phyloP scores from a whole-genome alignment of 2,113 vertebrate species.

The Aegypius monachus region DNA sequence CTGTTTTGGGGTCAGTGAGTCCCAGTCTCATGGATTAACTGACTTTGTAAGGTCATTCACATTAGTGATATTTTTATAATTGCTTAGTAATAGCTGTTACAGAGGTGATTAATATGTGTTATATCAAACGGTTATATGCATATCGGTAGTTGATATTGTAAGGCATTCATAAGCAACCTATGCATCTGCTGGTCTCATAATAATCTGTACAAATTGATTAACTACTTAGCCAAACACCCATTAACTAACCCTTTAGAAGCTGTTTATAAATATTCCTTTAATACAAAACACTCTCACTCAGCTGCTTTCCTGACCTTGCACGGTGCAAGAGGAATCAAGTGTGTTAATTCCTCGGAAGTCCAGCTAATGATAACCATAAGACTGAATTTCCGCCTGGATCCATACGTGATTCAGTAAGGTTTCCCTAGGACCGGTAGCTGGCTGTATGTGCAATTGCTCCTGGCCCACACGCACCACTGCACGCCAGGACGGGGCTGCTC shows the following conservation, averaged over 20 bases:
- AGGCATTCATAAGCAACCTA: neutral
- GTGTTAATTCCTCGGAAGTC: neutral
- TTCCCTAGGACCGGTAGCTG: neutral
- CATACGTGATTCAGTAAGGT: fast-evolving
- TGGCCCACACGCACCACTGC: neutral
- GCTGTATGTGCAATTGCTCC: neutral
- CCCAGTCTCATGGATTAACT: neutral
- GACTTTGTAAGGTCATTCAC: neutral
- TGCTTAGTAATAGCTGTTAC: neutral
- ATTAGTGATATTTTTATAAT: neutral
- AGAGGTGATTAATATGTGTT: neutral
- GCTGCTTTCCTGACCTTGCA: slow-evolving; percentile 10
- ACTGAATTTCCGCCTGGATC: neutral
- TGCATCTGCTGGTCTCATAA: neutral
- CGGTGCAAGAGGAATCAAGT: neutral
- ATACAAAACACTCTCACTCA: neutral
- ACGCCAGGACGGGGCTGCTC: neutral
- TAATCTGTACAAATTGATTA: slow-evolving; percentile 18
- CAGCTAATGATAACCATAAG: neutral
- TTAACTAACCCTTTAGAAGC: neutral
- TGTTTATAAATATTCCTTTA: neutral
- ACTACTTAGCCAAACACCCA: neutral
- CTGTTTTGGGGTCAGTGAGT: neutral
- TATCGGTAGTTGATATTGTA: neutral
- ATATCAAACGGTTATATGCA: neutral